These are phyloP conservation scores for Mechanitis messenoides DNA, from an alignment of 2,888 invertebrate species.

Conservation along the genomic window DNA sequence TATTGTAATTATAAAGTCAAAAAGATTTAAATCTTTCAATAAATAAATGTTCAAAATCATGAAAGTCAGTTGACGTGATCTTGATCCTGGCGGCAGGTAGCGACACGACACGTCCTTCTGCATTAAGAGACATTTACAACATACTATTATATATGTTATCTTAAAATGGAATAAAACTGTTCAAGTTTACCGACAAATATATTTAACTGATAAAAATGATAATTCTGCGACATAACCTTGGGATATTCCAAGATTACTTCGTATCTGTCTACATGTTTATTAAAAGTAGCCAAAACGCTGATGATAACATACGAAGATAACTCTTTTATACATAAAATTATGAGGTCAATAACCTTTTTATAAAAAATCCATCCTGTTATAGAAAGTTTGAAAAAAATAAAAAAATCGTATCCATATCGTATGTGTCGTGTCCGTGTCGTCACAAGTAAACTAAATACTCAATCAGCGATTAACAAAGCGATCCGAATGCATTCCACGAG, in stretches of 20 bases:
- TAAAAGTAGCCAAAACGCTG: too few relatives aligned
- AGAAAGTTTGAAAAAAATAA: too few relatives aligned
- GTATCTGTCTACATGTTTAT: too few relatives aligned
- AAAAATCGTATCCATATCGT: slow-evolving; percentile 8
- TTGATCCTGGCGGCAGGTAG: slow-evolving; percentile 42
- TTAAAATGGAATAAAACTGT: too few relatives aligned
- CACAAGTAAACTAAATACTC: slow-evolving; percentile 12
- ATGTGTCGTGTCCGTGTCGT: slow-evolving; percentile 16
- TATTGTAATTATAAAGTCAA: neutral
- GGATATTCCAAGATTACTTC: too few relatives aligned
- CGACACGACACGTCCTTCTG: slow-evolving; percentile 44
- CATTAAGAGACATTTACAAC: slow-evolving; percentile 9
- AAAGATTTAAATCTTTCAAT: neutral
- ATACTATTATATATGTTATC: neutral
- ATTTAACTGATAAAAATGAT: too few relatives aligned
- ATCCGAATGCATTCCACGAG: slow-evolving; percentile 37
- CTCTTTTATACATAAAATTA: too few relatives aligned
- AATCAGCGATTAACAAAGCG: slow-evolving; percentile 48
- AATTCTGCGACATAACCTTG: too few relatives aligned
- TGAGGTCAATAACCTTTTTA: too few relatives aligned
- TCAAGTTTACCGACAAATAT: too few relatives aligned
- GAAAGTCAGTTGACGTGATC: slow-evolving; percentile 36
- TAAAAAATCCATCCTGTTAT: too few relatives aligned
- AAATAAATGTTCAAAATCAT: slow-evolving; percentile 34
- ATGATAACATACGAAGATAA: too few relatives aligned